A percentile compares a stretch with the other conserved stretches of the same genome.
Conservation (phyloP, 2,888 invertebrate genomes). For the Chloroclystis v-ata region DNA sequence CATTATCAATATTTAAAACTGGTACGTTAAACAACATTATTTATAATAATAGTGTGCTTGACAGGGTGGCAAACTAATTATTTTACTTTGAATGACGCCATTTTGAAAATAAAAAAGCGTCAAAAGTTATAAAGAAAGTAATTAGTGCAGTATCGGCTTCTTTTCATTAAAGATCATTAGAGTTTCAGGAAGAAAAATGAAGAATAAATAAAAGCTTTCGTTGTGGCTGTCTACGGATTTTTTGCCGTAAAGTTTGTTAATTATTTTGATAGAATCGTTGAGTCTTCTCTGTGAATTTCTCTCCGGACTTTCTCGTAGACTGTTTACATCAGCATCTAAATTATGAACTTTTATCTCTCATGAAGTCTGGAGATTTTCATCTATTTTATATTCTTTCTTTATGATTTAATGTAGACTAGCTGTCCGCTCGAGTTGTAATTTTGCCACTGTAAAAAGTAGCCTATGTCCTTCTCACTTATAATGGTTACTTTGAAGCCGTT, state of each 20-base stretch:
- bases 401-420: no score
- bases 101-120: constrained; percentile 50
- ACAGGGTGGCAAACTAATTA: no score
- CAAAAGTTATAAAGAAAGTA: constrained; percentile 28
- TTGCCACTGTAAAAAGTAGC: no score
- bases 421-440: no score
- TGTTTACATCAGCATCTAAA: constrained; percentile 13
- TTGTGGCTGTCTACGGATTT: constrained; percentile 42
- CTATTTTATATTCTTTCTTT: not conserved
- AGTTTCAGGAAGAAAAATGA: constrained; percentile 63
- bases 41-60: no score
- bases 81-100: constrained; percentile 26
- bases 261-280: constrained; percentile 26
- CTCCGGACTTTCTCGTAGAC: constrained; percentile 12
- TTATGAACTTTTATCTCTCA: constrained; percentile 11
- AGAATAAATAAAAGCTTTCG: constrained; percentile 57
- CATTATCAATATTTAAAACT: no score
- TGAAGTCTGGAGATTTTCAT: not conserved
- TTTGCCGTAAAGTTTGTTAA: constrained; percentile 28
- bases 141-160: constrained; percentile 51
- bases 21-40: no score
- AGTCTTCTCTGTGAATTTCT: constrained; percentile 23
- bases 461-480: no score
- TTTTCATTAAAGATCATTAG: constrained; percentile 73
- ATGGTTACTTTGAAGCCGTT: no score